Evolutionary conservation across 2,113 vertebrate species (phyloP).

Genomic region (Heptranchias perlo): DNA sequence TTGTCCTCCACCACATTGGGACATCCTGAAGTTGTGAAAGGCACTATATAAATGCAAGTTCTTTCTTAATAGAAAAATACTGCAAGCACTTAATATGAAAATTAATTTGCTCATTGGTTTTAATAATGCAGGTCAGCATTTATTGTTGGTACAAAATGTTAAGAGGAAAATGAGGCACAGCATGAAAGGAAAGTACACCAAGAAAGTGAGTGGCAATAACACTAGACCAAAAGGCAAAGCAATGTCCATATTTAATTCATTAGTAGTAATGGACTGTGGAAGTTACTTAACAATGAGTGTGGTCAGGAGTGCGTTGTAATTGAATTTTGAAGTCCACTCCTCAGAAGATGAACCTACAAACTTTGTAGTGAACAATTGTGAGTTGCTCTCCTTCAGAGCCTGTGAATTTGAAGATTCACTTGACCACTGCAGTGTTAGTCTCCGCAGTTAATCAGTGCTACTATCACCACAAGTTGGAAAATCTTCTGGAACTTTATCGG

Average conservation of each 20-base stretch:
- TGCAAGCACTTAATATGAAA: not conserved
- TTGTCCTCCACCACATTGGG: not conserved
- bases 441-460: not conserved
- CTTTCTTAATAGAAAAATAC: not conserved
- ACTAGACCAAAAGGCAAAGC: not conserved
- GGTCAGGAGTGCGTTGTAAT: not conserved
- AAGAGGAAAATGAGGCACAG: not conserved
- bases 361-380: not conserved
- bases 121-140: not conserved
- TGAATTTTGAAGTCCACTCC: not conserved
- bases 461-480: not conserved
- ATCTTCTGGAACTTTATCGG: not conserved
- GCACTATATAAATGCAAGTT: not conserved
- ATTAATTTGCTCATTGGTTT: not conserved
- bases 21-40: not conserved
- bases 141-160: not conserved
- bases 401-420: not conserved
- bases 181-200: not conserved
- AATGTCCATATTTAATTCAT: not conserved
- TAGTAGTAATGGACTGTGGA: not conserved
- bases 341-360: not conserved
- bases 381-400: not conserved
- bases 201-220: not conserved
- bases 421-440: not conserved
- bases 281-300: conserved; percentile 3